phyloP scores from a whole-genome alignment of 2,888 invertebrate genomes.

The Protodeltote pygarga region DNA sequence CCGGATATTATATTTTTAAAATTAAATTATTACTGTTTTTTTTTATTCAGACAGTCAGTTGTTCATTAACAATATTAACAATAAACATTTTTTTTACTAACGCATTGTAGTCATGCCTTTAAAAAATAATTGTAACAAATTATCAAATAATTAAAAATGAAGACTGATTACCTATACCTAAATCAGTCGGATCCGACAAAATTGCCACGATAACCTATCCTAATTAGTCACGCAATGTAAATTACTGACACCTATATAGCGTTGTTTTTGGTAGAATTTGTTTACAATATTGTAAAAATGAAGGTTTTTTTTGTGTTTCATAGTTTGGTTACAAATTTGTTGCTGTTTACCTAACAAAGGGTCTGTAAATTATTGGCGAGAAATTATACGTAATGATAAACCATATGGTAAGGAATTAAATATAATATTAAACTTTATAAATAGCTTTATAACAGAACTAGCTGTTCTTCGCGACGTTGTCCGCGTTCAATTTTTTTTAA shows the following conservation, averaged over 20 bases:
- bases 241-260: constrained; percentile 10
- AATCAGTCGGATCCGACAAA: constrained; percentile 5
- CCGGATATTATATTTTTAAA: no score
- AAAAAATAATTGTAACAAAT: no score
- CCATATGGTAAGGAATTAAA: constrained; percentile 25
- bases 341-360: constrained; percentile 1
- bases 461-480: no score
- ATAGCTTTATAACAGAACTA: no score
- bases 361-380: neutral
- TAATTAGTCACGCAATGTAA: constrained; percentile 7
- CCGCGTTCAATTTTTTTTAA: no score
- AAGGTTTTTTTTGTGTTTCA: constrained; percentile 17
- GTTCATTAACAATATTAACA: no score
- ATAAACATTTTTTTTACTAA: no score
- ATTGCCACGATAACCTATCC: neutral
- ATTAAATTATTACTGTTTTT: no score
- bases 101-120: no score
- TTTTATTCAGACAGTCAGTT: no score
- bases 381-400: constrained; percentile 2
- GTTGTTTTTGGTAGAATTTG: neutral
- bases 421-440: no score
- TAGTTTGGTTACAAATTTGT: constrained; percentile 15
- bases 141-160: no score
- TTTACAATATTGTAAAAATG: constrained; percentile 10
- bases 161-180: neutral